Evolutionary conservation across 2,888 invertebrate species (phyloP).

Genomic region (Tetranychus piercei): DNA sequence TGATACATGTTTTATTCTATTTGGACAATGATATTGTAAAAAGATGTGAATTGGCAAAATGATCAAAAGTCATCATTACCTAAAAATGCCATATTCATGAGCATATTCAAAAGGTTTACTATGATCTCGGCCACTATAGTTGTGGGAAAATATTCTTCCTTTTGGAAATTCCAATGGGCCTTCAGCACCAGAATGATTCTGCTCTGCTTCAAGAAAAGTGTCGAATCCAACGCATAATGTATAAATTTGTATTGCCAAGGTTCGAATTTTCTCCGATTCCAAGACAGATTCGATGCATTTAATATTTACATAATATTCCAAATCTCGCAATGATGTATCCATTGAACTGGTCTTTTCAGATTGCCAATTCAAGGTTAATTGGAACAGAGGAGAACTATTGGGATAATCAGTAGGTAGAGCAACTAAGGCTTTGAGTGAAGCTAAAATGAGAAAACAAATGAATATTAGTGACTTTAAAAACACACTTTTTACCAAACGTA

Average conservation of each 20-base stretch:
- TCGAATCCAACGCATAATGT: slow-evolving; percentile 1
- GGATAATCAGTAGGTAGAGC: slow-evolving; percentile 6
- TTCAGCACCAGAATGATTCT: slow-evolving; percentile 6
- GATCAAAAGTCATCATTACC: neutral
- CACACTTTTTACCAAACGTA: neutral
- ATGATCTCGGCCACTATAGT: slow-evolving; percentile 7
- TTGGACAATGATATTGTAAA: neutral
- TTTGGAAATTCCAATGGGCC: slow-evolving; percentile 4
- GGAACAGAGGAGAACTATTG: neutral
- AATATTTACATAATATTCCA: slow-evolving; percentile 4
- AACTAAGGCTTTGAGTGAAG: slow-evolving; percentile 7
- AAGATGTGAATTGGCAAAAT: neutral
- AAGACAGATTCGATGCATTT: neutral
- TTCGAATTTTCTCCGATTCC: neutral
- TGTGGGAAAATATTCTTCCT: slow-evolving; percentile 5
- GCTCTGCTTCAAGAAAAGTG: neutral
- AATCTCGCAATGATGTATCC: neutral
- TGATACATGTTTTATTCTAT: too few species aligned
- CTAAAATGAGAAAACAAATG: neutral
- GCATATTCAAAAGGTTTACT: slow-evolving; percentile 7
- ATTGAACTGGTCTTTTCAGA: slow-evolving; percentile 8
- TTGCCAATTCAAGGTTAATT: slow-evolving; percentile 9
- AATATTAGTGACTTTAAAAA: neutral
- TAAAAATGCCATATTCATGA: slow-evolving; percentile 6
- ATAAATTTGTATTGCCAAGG: neutral